These are phyloP conservation scores for Neocrepidodera transversa DNA, from an alignment of 2,888 invertebrate species.

Conservation along the genomic window DNA sequence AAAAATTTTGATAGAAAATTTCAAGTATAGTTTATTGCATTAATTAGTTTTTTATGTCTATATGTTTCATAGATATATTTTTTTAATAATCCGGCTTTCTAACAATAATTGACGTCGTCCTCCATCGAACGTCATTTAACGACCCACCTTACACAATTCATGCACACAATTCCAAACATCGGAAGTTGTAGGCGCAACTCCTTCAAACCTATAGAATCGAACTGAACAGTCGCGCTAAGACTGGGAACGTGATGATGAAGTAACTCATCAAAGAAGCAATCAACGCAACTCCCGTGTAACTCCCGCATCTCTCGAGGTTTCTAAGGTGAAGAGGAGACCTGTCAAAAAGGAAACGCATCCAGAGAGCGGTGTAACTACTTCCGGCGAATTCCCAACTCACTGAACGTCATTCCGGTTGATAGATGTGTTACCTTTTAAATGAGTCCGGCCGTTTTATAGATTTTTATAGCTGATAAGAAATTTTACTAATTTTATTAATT, in stretches of 20 bases:
- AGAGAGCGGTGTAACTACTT: conserved; percentile 27
- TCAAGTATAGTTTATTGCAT: too few species aligned
- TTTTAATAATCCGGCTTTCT: too few species aligned
- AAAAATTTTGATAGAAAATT: too few species aligned
- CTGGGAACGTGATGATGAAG: conserved; percentile 26
- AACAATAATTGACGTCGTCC: too few species aligned
- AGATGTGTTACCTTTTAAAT: conserved; percentile 24
- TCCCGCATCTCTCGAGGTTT: conserved; percentile 36
- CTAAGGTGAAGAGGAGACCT: conserved; percentile 44
- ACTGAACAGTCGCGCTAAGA: conserved; percentile 4
- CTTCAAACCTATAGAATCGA: conserved; percentile 17
- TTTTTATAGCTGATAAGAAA: too few species aligned
- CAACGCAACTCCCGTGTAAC: conserved; percentile 46
- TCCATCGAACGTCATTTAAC: too few species aligned
- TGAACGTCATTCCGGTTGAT: conserved; percentile 22
- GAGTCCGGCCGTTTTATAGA: neutral
- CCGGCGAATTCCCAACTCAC: conserved; percentile 12
- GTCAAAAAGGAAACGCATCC: conserved; percentile 34
- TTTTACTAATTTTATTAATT: too few species aligned
- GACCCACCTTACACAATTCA: neutral
- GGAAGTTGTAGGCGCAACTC: conserved; percentile 17
- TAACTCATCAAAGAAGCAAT: conserved; percentile 53
- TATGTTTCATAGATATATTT: too few species aligned
- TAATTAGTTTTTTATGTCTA: too few species aligned
- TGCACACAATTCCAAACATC: conserved; percentile 14